These are phyloP conservation scores for Alectura lathami DNA, from an alignment of 2,113 vertebrate species.

Conservation along the genomic window DNA sequence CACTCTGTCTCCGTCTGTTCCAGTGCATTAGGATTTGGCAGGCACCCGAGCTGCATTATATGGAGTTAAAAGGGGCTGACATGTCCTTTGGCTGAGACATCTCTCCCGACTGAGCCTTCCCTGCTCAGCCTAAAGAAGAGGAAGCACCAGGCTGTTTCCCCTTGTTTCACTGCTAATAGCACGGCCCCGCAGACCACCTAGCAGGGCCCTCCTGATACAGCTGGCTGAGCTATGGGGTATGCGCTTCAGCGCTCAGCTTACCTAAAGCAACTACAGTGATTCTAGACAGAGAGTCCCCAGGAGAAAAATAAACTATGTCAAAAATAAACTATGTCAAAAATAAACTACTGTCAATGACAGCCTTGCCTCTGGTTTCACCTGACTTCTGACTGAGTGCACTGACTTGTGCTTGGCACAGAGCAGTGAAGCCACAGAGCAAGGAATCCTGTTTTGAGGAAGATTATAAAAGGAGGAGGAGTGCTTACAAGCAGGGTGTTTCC, in stretches of 20 bases:
- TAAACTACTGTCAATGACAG: neutral
- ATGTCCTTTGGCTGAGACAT: constrained; percentile 27
- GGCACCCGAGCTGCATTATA: neutral
- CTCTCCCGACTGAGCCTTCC: constrained; percentile 39
- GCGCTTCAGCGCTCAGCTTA: neutral
- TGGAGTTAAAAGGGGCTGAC: constrained; percentile 26
- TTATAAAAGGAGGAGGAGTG: neutral
- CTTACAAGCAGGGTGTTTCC: neutral
- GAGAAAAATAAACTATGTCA: neutral
- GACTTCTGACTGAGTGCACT: neutral
- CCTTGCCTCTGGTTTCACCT: neutral
- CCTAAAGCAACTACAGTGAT: neutral
- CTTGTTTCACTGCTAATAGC: constrained; percentile 49
- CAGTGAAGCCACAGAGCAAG: neutral
- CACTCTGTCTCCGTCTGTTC: constrained; percentile 17
- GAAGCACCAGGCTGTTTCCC: constrained; percentile 26
- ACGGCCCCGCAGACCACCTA: neutral
- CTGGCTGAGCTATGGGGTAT: neutral
- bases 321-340: neutral
- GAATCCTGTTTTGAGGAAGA: neutral
- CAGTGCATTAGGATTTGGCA: constrained; percentile 33
- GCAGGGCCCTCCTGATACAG: neutral
- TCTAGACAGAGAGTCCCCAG: neutral
- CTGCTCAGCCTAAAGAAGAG: constrained; percentile 5
- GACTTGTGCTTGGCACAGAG: neutral